Base-by-base conservation (phyloP, 2,797 vertebrate species). In the Sebastes minor region DNA sequence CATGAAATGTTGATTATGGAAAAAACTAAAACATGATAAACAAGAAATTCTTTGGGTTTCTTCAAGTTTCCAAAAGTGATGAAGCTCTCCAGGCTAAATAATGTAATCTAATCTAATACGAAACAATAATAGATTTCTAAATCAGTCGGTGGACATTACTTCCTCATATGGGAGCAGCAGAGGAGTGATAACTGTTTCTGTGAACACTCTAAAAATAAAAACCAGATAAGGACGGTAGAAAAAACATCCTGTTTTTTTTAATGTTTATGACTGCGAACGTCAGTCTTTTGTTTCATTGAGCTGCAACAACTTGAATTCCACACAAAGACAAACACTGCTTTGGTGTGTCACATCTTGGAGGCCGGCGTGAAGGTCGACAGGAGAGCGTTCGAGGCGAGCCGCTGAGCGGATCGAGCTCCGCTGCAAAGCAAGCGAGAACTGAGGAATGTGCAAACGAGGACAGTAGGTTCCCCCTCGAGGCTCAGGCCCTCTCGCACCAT, bases 361-460 rank as follows among this genome's bases (percentile, higher is more conserved):
- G 85, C 81, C 71, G 62, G 66, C 69, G 10, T 87, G 78, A 88
- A 85, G 88, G 85, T 74, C 89, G 89, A 84, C 68, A 71, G 74
- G 3, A 66, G 71, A 64, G 80, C 1, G 71, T 49, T 76, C 1
- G 82, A 57, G 75, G 80, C 55, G 67, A 80, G 85, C 61, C 63
- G 30, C 61, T 1, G 69, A 84, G 84, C 74, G 64, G 71, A 80
- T 76, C 42, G 76, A 83, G 88, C 74, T 2, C 56, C 12, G 80
- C 81, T 86, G 85, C 74, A 75, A 72, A 81, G 80, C 69, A 13
- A 80, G 79, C 46, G 74, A 83, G 91, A 89, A 85, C 66, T 90
- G 78, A 92, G 93, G 96, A 96, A 96, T 96, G 95, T 94, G 94
- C 91, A 91, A 92, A 93, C 82, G 92, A 95, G 94, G 92, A 89